Conservation (phyloP, 2,113 vertebrate species). For the Tyto alba region DNA sequence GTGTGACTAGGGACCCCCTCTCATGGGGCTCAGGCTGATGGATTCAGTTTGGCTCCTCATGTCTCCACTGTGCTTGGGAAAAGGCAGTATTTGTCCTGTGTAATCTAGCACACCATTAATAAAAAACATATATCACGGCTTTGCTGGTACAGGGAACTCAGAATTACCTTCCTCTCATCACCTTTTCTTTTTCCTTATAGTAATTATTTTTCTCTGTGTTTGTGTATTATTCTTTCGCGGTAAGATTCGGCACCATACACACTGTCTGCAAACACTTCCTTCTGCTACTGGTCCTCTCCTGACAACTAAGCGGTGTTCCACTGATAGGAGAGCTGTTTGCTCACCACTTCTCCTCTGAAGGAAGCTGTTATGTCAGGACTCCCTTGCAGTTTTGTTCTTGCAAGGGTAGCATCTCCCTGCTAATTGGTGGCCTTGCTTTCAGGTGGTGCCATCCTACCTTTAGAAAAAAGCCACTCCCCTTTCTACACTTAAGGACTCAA, state of each 20-base stretch:
- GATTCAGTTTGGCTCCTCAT: background rate
- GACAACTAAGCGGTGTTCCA: background rate
- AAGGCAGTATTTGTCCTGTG: background rate
- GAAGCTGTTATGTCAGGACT: background rate
- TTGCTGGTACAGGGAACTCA: background rate
- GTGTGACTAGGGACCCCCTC: too few species aligned
- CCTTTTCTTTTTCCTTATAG: background rate
- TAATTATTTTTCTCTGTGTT: background rate
- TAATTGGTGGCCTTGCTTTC: background rate
- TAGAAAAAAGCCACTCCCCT: background rate
- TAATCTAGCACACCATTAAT: fast-evolving
- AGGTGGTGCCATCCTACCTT: background rate
- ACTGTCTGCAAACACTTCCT: background rate
- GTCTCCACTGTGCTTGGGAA: background rate
- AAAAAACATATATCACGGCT: background rate
- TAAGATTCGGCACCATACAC: background rate
- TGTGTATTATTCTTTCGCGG: background rate
- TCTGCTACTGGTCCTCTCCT: background rate
- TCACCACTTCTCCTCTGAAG: background rate
- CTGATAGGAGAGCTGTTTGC: background rate
- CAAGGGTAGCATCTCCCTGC: background rate
- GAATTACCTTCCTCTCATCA: background rate
- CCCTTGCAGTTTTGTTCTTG: background rate
- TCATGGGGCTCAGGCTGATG: background rate
- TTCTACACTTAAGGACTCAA: background rate